These are phyloP conservation scores for Odontamblyopus lacepedii DNA, from an alignment of 2,797 vertebrate species.

Conservation along the genomic window DNA sequence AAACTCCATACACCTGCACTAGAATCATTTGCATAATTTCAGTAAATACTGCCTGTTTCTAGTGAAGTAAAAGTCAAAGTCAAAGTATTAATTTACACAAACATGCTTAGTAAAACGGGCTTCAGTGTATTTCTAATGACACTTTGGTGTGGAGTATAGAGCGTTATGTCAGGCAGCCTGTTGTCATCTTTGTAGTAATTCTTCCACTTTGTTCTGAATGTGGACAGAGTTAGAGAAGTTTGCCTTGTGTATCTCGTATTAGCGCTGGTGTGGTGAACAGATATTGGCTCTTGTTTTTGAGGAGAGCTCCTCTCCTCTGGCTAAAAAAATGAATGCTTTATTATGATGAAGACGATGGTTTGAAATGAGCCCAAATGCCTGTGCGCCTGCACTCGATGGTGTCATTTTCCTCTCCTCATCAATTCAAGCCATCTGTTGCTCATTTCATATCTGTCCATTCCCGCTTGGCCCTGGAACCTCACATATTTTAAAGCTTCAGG, in stretches of 20 bases:
- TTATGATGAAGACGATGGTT: constrained; percentile 51
- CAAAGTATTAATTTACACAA: too few species aligned
- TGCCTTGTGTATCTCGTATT: constrained; percentile 19
- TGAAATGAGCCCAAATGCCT: constrained; percentile 68
- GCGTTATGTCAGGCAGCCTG: neutral
- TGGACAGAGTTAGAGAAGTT: constrained; percentile 15
- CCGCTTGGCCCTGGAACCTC: constrained; percentile 63
- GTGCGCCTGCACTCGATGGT: constrained; percentile 63
- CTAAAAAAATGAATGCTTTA: constrained; percentile 63
- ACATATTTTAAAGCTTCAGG: constrained; percentile 53
- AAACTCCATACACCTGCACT: too few species aligned
- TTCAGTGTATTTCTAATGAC: too few species aligned
- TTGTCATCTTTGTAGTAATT: neutral
- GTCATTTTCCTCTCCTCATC: constrained; percentile 71
- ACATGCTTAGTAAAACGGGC: too few species aligned
- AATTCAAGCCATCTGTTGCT: constrained; percentile 79
- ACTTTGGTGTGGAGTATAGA: neutral
- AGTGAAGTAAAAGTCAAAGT: too few species aligned
- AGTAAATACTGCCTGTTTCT: too few species aligned
- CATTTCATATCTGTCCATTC: constrained; percentile 74
- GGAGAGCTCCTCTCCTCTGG: constrained; percentile 48
- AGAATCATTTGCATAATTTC: too few species aligned
- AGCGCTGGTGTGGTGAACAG: constrained; percentile 43
- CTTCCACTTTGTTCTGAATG: neutral
- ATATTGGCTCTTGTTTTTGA: constrained; percentile 46